Percentiles rank a stretch among this genome's conserved stretches.
Conservation (phyloP, 2,113 vertebrate genomes). For the Xiphophorus hellerii region DNA sequence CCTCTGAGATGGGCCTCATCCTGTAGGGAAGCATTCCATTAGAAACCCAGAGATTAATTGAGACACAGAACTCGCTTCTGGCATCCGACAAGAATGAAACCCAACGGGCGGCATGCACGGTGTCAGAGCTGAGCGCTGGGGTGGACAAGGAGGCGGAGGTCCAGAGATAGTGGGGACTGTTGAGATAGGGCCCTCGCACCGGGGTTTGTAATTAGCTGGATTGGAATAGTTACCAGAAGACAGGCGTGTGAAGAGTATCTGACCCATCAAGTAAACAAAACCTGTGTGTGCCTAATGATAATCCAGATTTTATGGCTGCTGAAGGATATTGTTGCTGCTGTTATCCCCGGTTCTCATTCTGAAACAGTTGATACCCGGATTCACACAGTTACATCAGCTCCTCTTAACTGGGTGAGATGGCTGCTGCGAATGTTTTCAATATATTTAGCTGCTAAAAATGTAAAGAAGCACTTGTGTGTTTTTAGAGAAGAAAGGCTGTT, state of each 20-base stretch:
- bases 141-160: conserved; percentile 36
- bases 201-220: conserved; percentile 49
- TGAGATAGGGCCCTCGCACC: conserved; percentile 37
- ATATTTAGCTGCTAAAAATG: not conserved
- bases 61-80: conserved; percentile 71
- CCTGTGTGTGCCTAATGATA: conserved; percentile 56
- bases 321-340: not conserved
- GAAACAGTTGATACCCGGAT: conserved; percentile 10
- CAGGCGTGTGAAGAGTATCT: conserved; percentile 36
- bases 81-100: conserved; percentile 56
- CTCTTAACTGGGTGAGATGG: not conserved
- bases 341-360: conserved; percentile 1
- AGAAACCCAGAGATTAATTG: conserved; percentile 77
- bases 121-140: conserved; percentile 43
- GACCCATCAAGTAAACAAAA: conserved; percentile 72
- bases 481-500: not conserved
- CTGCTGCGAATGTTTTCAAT: not conserved
- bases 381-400: conserved; percentile 2
- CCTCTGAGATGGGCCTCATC: conserved; percentile 75
- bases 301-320: conserved; percentile 44
- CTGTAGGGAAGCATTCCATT: conserved; percentile 79
- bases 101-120: conserved; percentile 62
- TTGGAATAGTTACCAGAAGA: conserved; percentile 33
- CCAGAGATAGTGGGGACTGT: conserved; percentile 36
- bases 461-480: not conserved